Evolutionary conservation across 1,140 invertebrate genomes (phyloP).

Genomic region (Diabrotica virgifera): DNA sequence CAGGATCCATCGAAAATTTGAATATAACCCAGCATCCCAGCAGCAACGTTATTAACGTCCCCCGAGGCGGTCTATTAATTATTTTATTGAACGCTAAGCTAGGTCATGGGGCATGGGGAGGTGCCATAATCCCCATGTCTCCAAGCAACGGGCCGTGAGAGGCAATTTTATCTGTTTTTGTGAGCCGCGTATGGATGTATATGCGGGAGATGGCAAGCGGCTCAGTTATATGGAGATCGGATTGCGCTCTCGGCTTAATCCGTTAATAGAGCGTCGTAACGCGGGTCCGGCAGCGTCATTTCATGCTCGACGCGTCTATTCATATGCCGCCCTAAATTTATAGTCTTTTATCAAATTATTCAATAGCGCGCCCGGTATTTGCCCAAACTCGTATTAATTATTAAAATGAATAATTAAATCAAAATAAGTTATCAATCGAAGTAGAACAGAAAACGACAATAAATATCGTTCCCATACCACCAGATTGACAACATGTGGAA

Average conservation of each 20-base stretch:
- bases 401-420: no score
- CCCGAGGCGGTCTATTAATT: slow-evolving; percentile 44
- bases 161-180: slow-evolving; percentile 43
- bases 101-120: slow-evolving; percentile 27
- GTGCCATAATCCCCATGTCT: slow-evolving; percentile 38
- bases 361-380: not conserved
- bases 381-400: no score
- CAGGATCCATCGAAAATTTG: slow-evolving; percentile 34
- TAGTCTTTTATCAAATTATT: not conserved
- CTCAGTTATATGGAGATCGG: slow-evolving; percentile 32
- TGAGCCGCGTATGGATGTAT: slow-evolving; percentile 12
- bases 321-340: not conserved
- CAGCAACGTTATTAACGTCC: slow-evolving; percentile 26
- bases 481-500: no score
- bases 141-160: slow-evolving; percentile 37
- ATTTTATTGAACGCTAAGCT: slow-evolving; percentile 43
- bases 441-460: no score
- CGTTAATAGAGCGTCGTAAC: slow-evolving; percentile 29
- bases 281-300: slow-evolving; percentile 29
- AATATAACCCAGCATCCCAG: slow-evolving; percentile 38
- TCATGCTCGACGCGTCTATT: slow-evolving; percentile 22
- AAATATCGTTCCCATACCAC: no score
- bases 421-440: no score
- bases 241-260: slow-evolving; percentile 31
- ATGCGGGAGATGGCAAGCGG: slow-evolving; percentile 19